These are phyloP conservation scores for Elephas maximus DNA, from an alignment of 2,113 vertebrate genomes.

Conservation along the genomic window DNA sequence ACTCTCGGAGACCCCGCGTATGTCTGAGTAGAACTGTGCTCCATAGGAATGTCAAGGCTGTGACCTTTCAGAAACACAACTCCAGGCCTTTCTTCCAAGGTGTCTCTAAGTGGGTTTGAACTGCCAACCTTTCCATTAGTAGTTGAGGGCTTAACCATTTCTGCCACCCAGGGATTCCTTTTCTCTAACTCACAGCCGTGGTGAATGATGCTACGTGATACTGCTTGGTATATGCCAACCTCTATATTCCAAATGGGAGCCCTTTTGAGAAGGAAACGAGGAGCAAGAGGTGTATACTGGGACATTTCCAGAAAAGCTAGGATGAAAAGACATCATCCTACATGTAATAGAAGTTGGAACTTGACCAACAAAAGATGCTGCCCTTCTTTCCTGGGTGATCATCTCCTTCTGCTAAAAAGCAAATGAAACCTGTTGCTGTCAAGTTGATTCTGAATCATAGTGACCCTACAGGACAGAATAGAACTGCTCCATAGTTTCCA, in stretches of 20 bases:
- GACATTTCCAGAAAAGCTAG: neutral
- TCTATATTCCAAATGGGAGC: neutral
- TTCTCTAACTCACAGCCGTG: neutral
- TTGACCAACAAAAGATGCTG: neutral
- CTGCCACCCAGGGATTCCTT: neutral
- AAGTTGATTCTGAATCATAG: no score
- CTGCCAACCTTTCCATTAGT: neutral
- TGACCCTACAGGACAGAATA: no score
- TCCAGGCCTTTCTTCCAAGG: neutral
- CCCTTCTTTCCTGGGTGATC: neutral
- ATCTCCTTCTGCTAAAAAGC: neutral
- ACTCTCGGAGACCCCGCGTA: neutral
- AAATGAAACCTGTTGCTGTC: no score
- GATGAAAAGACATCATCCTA: neutral
- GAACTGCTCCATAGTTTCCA: no score
- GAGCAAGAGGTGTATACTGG: neutral
- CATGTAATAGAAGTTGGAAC: neutral
- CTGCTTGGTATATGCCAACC: accelerated
- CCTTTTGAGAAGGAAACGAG: neutral
- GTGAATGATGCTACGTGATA: accelerated
- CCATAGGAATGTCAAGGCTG: neutral
- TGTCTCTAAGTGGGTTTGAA: neutral
- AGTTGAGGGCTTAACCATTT: neutral
- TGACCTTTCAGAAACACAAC: neutral
- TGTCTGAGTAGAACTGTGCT: neutral